Conservation (phyloP, 2,113 vertebrate species). For the Sorex araneus region DNA sequence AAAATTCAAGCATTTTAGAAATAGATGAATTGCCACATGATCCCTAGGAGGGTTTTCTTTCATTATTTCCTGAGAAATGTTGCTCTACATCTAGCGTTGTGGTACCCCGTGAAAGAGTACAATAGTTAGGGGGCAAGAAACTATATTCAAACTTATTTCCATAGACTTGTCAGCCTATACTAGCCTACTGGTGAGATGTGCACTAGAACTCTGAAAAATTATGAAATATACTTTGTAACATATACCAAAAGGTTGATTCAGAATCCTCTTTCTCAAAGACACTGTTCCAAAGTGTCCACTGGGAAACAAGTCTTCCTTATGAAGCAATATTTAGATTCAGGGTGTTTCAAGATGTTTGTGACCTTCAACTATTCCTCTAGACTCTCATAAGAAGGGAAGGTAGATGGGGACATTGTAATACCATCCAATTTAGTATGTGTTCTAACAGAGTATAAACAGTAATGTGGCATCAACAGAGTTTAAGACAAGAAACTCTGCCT, state of each 20-base stretch:
- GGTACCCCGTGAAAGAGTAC: background rate
- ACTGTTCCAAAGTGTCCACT: background rate
- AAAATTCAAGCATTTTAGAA: slow-evolving; percentile 16
- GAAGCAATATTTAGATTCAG: background rate
- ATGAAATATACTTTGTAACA: background rate
- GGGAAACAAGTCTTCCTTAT: background rate
- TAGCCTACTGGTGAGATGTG: background rate
- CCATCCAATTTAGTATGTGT: background rate
- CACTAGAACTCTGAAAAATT: background rate
- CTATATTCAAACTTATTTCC: background rate
- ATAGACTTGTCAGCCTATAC: background rate
- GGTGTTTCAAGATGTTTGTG: background rate
- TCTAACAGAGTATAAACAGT: slow-evolving; percentile 13
- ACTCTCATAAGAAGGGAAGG: background rate
- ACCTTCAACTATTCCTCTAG: background rate
- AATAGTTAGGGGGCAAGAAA: background rate
- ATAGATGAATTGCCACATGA: background rate
- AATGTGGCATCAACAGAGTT: background rate
- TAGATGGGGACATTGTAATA: background rate
- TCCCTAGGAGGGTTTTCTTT: background rate
- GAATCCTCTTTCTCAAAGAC: slow-evolving; percentile 10
- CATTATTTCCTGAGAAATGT: background rate
- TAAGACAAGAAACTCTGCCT: slow-evolving; percentile 47
- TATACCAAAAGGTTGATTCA: background rate
- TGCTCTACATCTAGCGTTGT: background rate